These are phyloP conservation scores for Cantharis flavilabris DNA, from an alignment of 2,888 invertebrate species.

Conservation along the genomic window DNA sequence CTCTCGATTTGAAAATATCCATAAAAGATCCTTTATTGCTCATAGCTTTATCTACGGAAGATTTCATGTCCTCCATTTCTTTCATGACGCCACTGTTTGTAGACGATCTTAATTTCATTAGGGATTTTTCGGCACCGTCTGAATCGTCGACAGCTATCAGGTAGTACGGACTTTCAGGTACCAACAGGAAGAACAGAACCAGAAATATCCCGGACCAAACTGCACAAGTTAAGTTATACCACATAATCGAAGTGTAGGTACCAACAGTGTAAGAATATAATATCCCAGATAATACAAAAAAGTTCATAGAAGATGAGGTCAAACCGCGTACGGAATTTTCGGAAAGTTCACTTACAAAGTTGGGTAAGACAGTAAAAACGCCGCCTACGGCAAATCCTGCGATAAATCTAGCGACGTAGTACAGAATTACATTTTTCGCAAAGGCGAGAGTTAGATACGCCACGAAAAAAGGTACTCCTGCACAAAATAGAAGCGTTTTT, in stretches of 20 bases:
- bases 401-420: conserved; percentile 54
- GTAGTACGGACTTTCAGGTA: conserved; percentile 84
- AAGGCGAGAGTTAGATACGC: conserved; percentile 51
- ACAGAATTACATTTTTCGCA: conserved; percentile 38
- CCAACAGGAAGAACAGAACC: conserved; percentile 58
- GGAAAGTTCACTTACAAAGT: conserved; percentile 83
- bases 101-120: conserved; percentile 68
- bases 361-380: conserved; percentile 71
- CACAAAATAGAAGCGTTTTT: conserved; percentile 66
- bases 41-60: conserved; percentile 52
- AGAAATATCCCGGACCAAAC: conserved; percentile 49
- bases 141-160: conserved; percentile 62
- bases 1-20: conserved; percentile 59
- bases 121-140: conserved; percentile 65
- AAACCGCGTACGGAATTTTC: conserved; percentile 76
- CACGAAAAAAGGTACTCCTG: conserved; percentile 66
- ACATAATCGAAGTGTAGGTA: conserved; percentile 34
- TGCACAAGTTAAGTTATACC: conserved; percentile 53
- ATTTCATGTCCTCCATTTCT: conserved; percentile 67
- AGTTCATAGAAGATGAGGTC: conserved; percentile 76
- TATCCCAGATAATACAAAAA: conserved; percentile 70
- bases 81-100: conserved; percentile 64
- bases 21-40: conserved; percentile 51
- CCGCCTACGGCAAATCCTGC: conserved; percentile 70
- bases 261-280: conserved; percentile 54